A percentile compares a stretch with the other conserved stretches of the same genome.
Evolutionary conservation across 2,113 vertebrate genomes (phyloP).

Genomic region (Neogale vison): DNA sequence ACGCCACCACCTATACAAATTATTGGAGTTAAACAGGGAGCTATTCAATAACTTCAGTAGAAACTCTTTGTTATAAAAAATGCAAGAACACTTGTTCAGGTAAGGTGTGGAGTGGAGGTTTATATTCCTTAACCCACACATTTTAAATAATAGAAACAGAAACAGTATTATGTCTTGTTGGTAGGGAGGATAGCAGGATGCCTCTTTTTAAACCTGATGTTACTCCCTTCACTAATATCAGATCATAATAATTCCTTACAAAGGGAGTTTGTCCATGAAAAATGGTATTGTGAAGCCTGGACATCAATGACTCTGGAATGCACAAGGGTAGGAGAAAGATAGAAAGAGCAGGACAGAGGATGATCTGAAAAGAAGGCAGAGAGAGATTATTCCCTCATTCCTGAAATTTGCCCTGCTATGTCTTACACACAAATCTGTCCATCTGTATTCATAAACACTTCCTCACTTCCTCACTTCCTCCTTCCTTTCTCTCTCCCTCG

Average conservation of each 20-base stretch:
- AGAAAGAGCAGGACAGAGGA: not conserved
- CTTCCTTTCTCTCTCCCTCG: no score
- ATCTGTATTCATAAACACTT: not conserved
- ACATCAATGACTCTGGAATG: not conserved
- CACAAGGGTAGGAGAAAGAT: no score
- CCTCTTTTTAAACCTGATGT: not conserved
- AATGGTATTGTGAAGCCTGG: not conserved
- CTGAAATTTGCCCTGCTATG: not conserved
- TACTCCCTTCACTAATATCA: not conserved
- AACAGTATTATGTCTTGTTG: not conserved
- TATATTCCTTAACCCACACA: not conserved
- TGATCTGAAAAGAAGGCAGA: not conserved
- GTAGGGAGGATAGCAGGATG: not conserved
- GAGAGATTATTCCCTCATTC: not conserved
- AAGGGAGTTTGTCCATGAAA: not conserved
- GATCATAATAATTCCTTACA: not conserved
- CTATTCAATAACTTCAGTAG: not conserved
- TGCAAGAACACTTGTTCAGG: not conserved
- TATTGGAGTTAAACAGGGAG: not conserved
- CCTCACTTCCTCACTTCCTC: not conserved
- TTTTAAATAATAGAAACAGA: not conserved
- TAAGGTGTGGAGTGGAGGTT: not conserved
- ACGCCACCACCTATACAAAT: not conserved
- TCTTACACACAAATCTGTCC: not conserved
- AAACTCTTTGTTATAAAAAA: not conserved